These are phyloP conservation scores for Hydrolagus affinis DNA, from an alignment of 2,113 vertebrate genomes.

Conservation along the genomic window DNA sequence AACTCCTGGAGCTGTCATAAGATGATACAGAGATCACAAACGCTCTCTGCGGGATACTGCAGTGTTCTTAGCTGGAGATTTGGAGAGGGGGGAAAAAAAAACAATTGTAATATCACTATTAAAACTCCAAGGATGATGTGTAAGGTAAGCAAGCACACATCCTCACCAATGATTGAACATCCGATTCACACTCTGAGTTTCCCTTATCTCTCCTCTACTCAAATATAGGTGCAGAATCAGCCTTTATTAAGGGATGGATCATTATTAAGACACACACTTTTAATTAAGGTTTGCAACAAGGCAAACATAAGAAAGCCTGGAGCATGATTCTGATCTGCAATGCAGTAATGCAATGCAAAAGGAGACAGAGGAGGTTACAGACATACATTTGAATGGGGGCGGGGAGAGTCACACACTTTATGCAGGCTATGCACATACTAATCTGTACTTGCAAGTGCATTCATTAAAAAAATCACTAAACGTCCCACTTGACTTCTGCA, in stretches of 20 bases:
- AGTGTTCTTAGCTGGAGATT: not conserved
- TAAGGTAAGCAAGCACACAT: too few relatives aligned
- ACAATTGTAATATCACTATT: too few relatives aligned
- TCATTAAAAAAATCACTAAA: not conserved
- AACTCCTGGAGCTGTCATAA: slow-evolving; percentile 2
- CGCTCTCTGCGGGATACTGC: not conserved
- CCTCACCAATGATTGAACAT: too few relatives aligned
- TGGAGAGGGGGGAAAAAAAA: too few relatives aligned
- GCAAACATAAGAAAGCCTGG: not conserved
- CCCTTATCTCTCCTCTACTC: too few relatives aligned
- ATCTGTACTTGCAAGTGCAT: slow-evolving; percentile 9
- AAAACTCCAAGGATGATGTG: too few relatives aligned
- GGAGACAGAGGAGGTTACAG: slow-evolving; percentile 7
- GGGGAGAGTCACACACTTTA: not conserved
- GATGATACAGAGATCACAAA: slow-evolving; percentile 7
- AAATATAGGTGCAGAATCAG: not conserved
- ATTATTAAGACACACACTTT: not conserved
- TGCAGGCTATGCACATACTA: not conserved
- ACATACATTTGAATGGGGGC: not conserved
- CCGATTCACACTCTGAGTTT: too few relatives aligned
- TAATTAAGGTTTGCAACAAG: not conserved
- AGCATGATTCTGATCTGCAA: not conserved
- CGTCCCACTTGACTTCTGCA: not conserved
- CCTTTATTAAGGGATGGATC: not conserved
- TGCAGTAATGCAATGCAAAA: too few relatives aligned